A percentile compares a stretch with the other conserved stretches of the same genome.
Evolutionary conservation across 23 tunicate genomes (phyloP).

Genomic region (Oikopleura dioica): DNA sequence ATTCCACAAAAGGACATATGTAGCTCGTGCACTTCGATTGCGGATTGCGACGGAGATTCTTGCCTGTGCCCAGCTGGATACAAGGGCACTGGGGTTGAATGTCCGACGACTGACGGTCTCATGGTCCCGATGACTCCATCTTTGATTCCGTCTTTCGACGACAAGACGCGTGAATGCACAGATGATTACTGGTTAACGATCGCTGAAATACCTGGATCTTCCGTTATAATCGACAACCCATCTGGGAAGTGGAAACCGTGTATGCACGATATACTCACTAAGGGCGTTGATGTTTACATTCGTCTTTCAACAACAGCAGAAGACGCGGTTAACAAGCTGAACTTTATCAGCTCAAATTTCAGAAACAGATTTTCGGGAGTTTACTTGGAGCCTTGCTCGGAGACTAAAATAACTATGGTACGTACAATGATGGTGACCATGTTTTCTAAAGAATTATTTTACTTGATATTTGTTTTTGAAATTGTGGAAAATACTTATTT

Average conservation of each 20-base stretch:
- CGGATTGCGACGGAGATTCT: neutral
- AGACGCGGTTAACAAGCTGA: neutral
- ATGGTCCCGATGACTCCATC: neutral
- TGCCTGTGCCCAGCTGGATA: neutral
- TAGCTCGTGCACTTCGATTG: neutral
- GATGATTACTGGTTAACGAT: neutral
- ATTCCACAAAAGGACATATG: constrained; percentile 1
- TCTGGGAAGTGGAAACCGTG: neutral
- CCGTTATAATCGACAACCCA: neutral
- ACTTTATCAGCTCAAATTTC: neutral
- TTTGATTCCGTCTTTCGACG: neutral
- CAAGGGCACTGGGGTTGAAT: neutral
- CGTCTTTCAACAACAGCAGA: neutral
- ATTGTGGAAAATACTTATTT: neutral
- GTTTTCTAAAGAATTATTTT: no score
- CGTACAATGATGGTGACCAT: no score
- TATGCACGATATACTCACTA: neutral
- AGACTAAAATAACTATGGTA: no score
- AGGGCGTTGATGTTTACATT: neutral
- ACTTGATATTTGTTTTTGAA: no score
- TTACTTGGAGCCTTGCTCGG: no score
- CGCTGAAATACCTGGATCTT: neutral
- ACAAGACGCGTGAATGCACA: neutral
- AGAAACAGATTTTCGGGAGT: neutral
- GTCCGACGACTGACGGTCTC: neutral